Conservation (phyloP, 2,113 vertebrate genomes). For the Heterocephalus glaber region DNA sequence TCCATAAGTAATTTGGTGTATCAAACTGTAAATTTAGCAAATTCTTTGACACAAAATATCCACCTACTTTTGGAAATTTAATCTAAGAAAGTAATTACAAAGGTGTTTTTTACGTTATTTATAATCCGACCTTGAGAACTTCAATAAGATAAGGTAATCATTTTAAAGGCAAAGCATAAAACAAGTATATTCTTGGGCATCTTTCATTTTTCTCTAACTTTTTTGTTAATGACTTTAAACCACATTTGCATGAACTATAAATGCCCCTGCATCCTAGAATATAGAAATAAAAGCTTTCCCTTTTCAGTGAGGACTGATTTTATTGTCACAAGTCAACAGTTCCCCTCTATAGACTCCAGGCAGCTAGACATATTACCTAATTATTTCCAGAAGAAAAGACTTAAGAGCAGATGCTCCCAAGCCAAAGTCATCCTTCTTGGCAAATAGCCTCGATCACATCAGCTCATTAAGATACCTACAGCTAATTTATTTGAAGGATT, state of each 20-base stretch:
- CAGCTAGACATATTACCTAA: constrained; percentile 29
- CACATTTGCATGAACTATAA: neutral
- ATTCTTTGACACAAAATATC: neutral
- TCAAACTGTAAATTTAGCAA: neutral
- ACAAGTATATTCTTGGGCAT: neutral
- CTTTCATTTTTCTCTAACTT: constrained; percentile 12
- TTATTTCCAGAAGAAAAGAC: constrained; percentile 48
- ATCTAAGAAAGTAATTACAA: neutral
- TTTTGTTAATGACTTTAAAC: constrained; percentile 4
- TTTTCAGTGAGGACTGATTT: constrained; percentile 40
- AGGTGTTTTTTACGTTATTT: neutral
- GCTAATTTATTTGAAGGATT: constrained; percentile 35
- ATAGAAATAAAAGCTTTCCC: constrained; percentile 25
- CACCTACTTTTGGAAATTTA: constrained; percentile 46
- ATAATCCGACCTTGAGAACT: neutral
- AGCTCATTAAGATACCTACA: constrained; percentile 32
- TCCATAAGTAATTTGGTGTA: neutral
- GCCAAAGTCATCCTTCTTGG: constrained; percentile 30
- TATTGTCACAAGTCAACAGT: constrained; percentile 25
- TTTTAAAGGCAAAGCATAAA: constrained; percentile 27
- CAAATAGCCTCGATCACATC: neutral
- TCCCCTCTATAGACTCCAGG: neutral
- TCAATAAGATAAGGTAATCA: neutral
- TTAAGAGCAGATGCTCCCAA: neutral
- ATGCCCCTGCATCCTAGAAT: neutral